These are phyloP conservation scores for Gymnothorax reevesii DNA, from an alignment of 2,797 vertebrate species.

Conservation along the genomic window DNA sequence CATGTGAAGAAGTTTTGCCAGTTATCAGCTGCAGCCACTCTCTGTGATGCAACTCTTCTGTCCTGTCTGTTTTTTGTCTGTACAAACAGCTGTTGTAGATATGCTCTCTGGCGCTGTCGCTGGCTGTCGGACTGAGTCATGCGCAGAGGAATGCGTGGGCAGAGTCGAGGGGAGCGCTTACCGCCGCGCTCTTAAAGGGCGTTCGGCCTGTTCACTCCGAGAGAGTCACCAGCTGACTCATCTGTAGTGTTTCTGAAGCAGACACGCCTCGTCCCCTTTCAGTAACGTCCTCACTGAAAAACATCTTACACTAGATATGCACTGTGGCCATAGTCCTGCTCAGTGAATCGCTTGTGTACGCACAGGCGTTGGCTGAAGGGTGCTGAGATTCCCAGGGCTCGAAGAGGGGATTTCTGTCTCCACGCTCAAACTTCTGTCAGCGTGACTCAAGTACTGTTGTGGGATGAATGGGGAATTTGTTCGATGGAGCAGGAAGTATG, in stretches of 20 bases:
- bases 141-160: not conserved
- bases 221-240: not conserved
- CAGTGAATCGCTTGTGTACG: too few species aligned
- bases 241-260: not conserved
- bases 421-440: not conserved
- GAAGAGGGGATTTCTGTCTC: not conserved
- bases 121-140: not conserved
- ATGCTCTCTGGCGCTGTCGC: not conserved
- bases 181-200: not conserved
- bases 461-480: constrained; percentile 19
- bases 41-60: constrained; percentile 17
- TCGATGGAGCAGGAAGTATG: constrained; percentile 12
- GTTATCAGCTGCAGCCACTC: constrained; percentile 38
- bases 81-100: constrained; percentile 27
- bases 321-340: not conserved
- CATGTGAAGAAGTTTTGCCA: constrained; percentile 6
- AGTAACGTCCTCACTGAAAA: not conserved
- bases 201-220: not conserved
- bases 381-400: not conserved
- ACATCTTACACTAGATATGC: too few species aligned
- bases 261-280: not conserved
- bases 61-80: constrained; percentile 5
- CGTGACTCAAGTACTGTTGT: not conserved
- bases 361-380: not conserved
- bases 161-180: not conserved